Base-by-base conservation (phyloP, 2,888 invertebrate genomes). In the Heterodera filipjevi region DNA sequence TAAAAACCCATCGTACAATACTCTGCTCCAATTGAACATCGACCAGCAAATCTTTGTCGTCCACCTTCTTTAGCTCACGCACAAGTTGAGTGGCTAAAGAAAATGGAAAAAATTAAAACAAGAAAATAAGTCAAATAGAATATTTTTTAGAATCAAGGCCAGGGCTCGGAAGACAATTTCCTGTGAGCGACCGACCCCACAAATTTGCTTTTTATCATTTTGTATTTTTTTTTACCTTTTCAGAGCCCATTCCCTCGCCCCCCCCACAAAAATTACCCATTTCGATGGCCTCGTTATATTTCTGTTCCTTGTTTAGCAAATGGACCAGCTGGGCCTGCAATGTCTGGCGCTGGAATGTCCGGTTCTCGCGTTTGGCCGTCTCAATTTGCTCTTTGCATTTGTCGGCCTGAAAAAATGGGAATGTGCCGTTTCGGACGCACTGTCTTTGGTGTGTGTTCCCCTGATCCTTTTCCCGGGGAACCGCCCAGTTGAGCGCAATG, bases 1-100 rank as follows among this genome's bases (percentile, higher is more conserved):
- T 6, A 53, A 1, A 0, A 53, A 53, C n/a, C n/a, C n/a, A 53
- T 6, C 44, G 14, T 66, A 75, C 75, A 32, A 59, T 98, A 90
- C 96, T 96, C 91, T 99, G 99, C 87, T 99, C 92, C 84, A 99
- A 92, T 89, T 98, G 95, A 16, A 99, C 98, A 91, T 99, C 99
- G 0, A 99, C 98, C 83, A 99, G 91, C 82, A 99, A 92, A 90
- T 98, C 97, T 91, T 99, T 99, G 90, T 99, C 99, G 91, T 99
- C 99, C 89, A 99, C 82, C 90, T 99, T 98, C 91, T 99, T 99
- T 83, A 99, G 92, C 91, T 99, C 99, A 88, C 93, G 94, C 79
- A 99, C 92, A 79, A 99, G 92, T 79, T 93, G 93, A 22, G 84
- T 83, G 30, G 88, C 88, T 86, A 80, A 19, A 86, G n/a, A 19